phyloP scores from a whole-genome alignment of 2,113 vertebrate genomes.

The Galbula dea region DNA sequence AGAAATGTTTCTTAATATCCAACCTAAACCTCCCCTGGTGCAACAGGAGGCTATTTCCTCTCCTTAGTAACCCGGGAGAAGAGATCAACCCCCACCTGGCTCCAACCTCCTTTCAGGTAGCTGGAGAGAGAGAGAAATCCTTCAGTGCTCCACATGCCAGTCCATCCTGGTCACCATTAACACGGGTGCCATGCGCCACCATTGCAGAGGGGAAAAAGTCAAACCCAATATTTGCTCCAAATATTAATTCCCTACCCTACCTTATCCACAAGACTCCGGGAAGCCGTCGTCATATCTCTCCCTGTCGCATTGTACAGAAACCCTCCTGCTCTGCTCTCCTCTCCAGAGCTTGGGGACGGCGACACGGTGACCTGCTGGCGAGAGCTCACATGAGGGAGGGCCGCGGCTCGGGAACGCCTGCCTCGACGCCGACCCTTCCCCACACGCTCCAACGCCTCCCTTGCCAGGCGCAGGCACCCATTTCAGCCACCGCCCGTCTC shows the following conservation, averaged over 20 bases:
- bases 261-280: conserved; percentile 14
- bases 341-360: not conserved
- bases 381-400: not conserved
- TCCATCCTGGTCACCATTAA: not conserved
- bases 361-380: not conserved
- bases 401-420: not conserved
- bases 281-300: conserved; percentile 59
- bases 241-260: not conserved
- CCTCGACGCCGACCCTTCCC: not conserved
- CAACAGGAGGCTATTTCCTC: too few relatives aligned
- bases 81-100: too few relatives aligned
- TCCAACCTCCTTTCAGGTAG: too few relatives aligned
- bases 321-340: not conserved
- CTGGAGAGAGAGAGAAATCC: too few relatives aligned
- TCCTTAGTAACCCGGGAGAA: too few relatives aligned
- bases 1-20: too few relatives aligned
- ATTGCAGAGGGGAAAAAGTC: not conserved
- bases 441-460: not conserved
- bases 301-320: not conserved
- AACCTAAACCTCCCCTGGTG: too few relatives aligned
- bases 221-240: not conserved
- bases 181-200: fast-evolving
- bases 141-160: not conserved
- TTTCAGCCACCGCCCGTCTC: not conserved
- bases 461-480: not conserved